A percentile compares a stretch with the other conserved stretches of the same genome.
Evolutionary conservation across 1,140 invertebrate genomes (phyloP).

Genomic region (Drosophila ananassae): DNA sequence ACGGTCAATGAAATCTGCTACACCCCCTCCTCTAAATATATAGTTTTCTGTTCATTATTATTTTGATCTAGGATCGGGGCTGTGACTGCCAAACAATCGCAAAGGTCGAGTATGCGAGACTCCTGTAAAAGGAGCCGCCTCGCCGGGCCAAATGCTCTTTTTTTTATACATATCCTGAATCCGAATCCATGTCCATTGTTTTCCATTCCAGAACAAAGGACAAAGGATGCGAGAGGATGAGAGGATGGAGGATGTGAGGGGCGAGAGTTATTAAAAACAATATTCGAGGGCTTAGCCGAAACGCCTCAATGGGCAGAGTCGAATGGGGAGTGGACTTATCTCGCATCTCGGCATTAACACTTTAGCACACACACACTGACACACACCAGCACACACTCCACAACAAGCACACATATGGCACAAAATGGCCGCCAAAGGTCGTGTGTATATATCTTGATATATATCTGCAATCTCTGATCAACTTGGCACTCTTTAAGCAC

Average conservation of each 20-base stretch:
- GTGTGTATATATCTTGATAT: background rate
- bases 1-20: constrained; percentile 28
- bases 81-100: constrained; percentile 22
- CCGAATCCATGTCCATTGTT: constrained; percentile 18
- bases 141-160: constrained; percentile 66
- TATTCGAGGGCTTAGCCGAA: constrained; percentile 71
- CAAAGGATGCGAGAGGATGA: constrained; percentile 29
- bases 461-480: background rate
- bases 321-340: constrained; percentile 72
- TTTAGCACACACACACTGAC: constrained; percentile 45
- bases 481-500: too few species aligned
- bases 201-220: constrained; percentile 4
- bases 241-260: constrained; percentile 12
- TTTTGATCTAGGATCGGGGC: constrained; percentile 46
- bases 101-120: constrained; percentile 6
- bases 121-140: constrained; percentile 54
- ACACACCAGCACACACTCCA: constrained; percentile 12
- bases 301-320: constrained; percentile 46
- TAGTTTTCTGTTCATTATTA: constrained; percentile 8
- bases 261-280: constrained; percentile 77
- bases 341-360: constrained; percentile 78
- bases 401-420: constrained; percentile 14
- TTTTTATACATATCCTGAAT: constrained; percentile 3
- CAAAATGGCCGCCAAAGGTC: constrained; percentile 55
- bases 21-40: background rate